Percentiles rank a stretch among this genome's conserved stretches.
These are phyloP conservation scores for Macrosoma leucophasiata DNA, from an alignment of 2,888 invertebrate species.

Conservation along the genomic window DNA sequence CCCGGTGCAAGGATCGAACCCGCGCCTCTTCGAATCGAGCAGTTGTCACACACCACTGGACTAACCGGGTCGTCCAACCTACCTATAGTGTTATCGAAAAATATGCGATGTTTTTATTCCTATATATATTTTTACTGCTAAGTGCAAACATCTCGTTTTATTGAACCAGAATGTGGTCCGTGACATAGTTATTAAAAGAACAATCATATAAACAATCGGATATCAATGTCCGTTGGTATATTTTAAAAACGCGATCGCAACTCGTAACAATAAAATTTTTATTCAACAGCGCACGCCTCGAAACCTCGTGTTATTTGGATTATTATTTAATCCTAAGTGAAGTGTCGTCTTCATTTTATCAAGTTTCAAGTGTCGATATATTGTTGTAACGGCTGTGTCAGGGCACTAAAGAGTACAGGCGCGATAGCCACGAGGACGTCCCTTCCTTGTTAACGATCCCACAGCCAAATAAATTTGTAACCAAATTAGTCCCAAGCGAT, in stretches of 20 bases:
- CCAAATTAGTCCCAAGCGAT: constrained; percentile 74
- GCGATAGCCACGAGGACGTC: constrained; percentile 69
- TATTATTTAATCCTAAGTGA: constrained; percentile 72
- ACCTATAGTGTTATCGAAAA: constrained; percentile 9
- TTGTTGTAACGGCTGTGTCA: constrained; percentile 66
- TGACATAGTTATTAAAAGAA: constrained; percentile 53
- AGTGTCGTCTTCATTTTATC: constrained; percentile 73
- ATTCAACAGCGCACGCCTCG: constrained; percentile 47
- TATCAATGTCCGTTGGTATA: constrained; percentile 44
- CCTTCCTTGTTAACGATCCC: constrained; percentile 72
- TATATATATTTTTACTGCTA: constrained; percentile 21
- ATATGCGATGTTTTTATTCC: constrained; percentile 12
- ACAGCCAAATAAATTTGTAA: constrained; percentile 75
- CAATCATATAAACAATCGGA: constrained; percentile 49
- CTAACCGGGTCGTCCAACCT: too few relatives aligned
- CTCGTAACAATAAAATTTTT: constrained; percentile 60
- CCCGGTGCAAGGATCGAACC: too few relatives aligned
- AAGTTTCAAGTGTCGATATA: constrained; percentile 67
- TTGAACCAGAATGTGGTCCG: constrained; percentile 31
- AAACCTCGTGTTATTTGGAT: constrained; percentile 32
- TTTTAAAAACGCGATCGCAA: constrained; percentile 48
- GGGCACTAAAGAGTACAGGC: constrained; percentile 65
- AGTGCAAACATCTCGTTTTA: constrained; percentile 28
- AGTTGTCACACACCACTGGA: too few relatives aligned
- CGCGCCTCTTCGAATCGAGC: too few relatives aligned